phyloP scores from a whole-genome alignment of 2,888 invertebrate species.

The Philaethria dido region DNA sequence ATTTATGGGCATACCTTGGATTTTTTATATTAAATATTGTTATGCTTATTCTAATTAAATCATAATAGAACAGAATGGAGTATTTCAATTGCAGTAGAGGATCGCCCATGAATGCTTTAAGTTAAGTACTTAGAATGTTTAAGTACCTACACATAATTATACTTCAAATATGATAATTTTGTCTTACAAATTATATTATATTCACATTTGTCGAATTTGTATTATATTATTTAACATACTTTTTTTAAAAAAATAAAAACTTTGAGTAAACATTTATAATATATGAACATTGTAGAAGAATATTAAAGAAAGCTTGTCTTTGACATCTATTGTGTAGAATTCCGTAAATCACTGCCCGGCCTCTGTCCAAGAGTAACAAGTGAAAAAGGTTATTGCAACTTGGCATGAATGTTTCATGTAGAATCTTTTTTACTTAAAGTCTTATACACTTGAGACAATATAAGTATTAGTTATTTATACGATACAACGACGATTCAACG shows the following conservation, averaged over 20 bases:
- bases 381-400: constrained; percentile 23
- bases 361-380: constrained; percentile 20
- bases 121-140: too few species aligned
- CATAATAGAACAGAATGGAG: neutral
- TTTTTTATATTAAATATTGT: neutral
- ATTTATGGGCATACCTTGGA: too few species aligned
- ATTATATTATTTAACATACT: too few species aligned
- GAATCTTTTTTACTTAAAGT: constrained; percentile 21
- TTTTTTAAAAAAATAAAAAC: too few species aligned
- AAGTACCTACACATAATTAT: too few species aligned
- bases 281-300: neutral
- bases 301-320: constrained; percentile 13
- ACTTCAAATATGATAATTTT: neutral
- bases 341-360: constrained; percentile 21
- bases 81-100: neutral
- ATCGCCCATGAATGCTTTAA: neutral
- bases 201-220: neutral
- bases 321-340: constrained; percentile 21
- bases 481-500: neutral
- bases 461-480: neutral
- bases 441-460: neutral
- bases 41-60: neutral
- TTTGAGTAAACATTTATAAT: neutral
- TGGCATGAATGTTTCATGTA: constrained; percentile 28
- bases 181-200: neutral